phyloP scores from a whole-genome alignment of 2,888 invertebrate genomes.

The Andrena haemorrhoa region DNA sequence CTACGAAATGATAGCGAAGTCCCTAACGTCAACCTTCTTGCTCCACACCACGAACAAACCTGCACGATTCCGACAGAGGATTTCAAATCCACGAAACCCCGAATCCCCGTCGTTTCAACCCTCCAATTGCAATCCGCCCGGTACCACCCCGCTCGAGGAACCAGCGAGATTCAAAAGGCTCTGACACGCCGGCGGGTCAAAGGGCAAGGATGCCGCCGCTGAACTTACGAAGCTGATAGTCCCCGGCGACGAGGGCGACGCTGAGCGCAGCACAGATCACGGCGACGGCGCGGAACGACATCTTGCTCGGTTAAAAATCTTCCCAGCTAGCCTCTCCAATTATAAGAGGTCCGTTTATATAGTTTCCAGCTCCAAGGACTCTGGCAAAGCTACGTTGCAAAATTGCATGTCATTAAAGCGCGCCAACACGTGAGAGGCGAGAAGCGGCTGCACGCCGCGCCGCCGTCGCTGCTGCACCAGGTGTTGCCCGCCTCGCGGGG shows the following conservation, averaged over 20 bases:
- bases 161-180: too few relatives aligned
- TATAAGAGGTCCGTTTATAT: slow-evolving; percentile 83
- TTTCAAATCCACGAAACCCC: too few relatives aligned
- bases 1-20: too few relatives aligned
- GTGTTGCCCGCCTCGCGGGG: slow-evolving; percentile 18
- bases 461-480: slow-evolving; percentile 23
- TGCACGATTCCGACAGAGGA: too few relatives aligned
- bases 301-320: slow-evolving; percentile 79
- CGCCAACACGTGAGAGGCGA: slow-evolving; percentile 77
- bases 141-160: too few relatives aligned
- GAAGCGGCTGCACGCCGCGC: slow-evolving; percentile 55
- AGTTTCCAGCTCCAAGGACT: slow-evolving; percentile 83
- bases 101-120: too few relatives aligned
- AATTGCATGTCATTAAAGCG: slow-evolving; percentile 83
- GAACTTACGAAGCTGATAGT: slow-evolving; percentile 68
- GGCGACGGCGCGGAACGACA: slow-evolving; percentile 69
- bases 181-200: too few relatives aligned
- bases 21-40: too few relatives aligned
- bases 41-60: too few relatives aligned
- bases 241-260: slow-evolving; percentile 48
- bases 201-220: not conserved
- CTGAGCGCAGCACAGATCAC: slow-evolving; percentile 56
- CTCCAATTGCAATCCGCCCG: too few relatives aligned
- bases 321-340: slow-evolving; percentile 77
- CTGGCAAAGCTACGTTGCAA: slow-evolving; percentile 80